These are phyloP conservation scores for Acleris emargana DNA, from an alignment of 2,888 invertebrate genomes.

Conservation along the genomic window DNA sequence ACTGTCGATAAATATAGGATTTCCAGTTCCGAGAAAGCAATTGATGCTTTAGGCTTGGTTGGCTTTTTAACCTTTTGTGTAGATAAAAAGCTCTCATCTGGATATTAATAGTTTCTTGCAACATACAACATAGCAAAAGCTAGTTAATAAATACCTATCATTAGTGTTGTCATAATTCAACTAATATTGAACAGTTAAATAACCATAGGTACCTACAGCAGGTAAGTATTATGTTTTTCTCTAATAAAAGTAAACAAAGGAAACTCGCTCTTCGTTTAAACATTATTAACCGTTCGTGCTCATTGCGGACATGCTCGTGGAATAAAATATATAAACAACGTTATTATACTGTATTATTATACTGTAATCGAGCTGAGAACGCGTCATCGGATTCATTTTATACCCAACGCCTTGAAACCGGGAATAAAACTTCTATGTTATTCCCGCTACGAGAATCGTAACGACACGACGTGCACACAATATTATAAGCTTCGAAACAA, in stretches of 20 bases:
- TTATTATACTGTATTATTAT: conserved; percentile 38
- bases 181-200: too few relatives aligned
- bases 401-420: conserved; percentile 38
- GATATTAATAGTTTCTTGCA: too few relatives aligned
- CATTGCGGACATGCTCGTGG: conserved; percentile 23
- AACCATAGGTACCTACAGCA: too few relatives aligned
- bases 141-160: too few relatives aligned
- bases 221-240: not conserved
- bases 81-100: too few relatives aligned
- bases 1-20: not conserved
- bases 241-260: conserved; percentile 1
- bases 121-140: too few relatives aligned
- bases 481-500: conserved; percentile 29
- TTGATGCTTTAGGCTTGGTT: not conserved
- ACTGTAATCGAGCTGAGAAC: conserved; percentile 36
- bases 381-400: conserved; percentile 42
- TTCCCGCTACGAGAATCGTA: conserved; percentile 40
- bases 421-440: conserved; percentile 44
- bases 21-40: not conserved
- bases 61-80: too few relatives aligned
- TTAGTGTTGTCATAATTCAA: too few relatives aligned
- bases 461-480: conserved; percentile 42
- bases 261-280: conserved; percentile 1
- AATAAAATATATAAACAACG: conserved; percentile 39
- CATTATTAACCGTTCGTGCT: conserved; percentile 24